Evolutionary conservation across 1,140 invertebrate genomes (phyloP).

Genomic region (Drosophila gunungcola): DNA sequence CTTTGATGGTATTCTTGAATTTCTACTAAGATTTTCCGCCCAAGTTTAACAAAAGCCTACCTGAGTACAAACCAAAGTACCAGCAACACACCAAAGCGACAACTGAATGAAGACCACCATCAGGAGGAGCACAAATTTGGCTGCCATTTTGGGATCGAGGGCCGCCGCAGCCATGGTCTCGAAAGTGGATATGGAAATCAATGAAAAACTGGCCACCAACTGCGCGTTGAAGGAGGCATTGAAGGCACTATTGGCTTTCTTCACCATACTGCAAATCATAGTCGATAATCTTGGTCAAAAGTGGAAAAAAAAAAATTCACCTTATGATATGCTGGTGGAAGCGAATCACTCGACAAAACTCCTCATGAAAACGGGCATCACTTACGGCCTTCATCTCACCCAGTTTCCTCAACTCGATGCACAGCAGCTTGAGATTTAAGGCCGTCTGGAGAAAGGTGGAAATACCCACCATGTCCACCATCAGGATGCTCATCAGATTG

Average conservation of each 20-base stretch:
- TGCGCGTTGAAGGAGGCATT: conserved; percentile 64
- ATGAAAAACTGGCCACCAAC: conserved; percentile 62
- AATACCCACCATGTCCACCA: conserved; percentile 62
- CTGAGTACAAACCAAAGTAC: conserved; percentile 55
- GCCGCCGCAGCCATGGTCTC: conserved; percentile 58
- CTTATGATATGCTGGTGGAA: conserved; percentile 70
- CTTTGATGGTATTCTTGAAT: no score
- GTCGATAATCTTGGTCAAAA: no score
- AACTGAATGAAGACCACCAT: conserved; percentile 59
- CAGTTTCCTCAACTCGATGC: conserved; percentile 50
- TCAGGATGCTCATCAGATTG: conserved; percentile 50
- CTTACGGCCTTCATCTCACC: conserved; percentile 10
- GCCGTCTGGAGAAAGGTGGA: conserved; percentile 60
- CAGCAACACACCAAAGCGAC: conserved; percentile 65
- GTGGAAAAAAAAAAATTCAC: conserved; percentile 12
- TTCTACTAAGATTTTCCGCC: no score
- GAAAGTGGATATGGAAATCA: conserved; percentile 70
- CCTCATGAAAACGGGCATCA: conserved; percentile 29
- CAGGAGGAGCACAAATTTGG: conserved; percentile 64
- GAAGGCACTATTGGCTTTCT: conserved; percentile 48
- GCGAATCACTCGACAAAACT: conserved; percentile 32
- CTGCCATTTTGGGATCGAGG: conserved; percentile 54
- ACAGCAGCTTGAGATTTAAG: conserved; percentile 65
- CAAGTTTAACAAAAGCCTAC: conserved; percentile 21
- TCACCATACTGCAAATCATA: conserved; percentile 34